Evolutionary conservation across 2,113 vertebrate species (phyloP).

Genomic region (Calyptomena viridis): DNA sequence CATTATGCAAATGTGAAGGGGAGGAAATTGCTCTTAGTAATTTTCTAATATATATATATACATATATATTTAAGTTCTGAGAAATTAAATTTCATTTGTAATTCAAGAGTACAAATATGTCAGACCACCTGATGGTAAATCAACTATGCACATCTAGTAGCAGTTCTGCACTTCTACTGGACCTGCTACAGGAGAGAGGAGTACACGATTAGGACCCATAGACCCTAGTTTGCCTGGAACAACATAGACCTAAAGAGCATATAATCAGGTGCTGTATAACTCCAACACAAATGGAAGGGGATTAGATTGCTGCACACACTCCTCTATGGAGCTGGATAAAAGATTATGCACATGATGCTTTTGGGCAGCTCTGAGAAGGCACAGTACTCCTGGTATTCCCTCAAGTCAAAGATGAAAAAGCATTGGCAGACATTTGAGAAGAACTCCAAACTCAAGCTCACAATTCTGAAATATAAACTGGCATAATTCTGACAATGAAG

Average conservation of each 20-base stretch:
- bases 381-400: neutral
- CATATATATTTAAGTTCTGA: constrained; percentile 3
- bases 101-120: constrained; percentile 34
- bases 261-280: neutral
- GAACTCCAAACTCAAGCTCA: neutral
- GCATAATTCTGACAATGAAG: neutral
- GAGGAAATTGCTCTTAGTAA: constrained; percentile 1
- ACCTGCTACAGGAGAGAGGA: neutral
- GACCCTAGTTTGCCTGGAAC: neutral
- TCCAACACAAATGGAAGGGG: neutral
- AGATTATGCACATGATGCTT: neutral
- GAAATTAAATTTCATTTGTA: constrained; percentile 29
- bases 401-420: neutral
- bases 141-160: neutral
- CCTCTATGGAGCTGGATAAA: neutral
- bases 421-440: neutral
- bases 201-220: neutral
- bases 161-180: neutral
- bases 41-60: constrained; percentile 31
- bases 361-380: neutral
- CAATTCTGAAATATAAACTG: neutral
- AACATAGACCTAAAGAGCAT: neutral
- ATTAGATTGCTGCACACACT: neutral
- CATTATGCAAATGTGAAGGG: neutral
- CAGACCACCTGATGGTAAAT: neutral